Conservation (phyloP, 2,888 invertebrate species). For the Oegoconia quadripuncta region DNA sequence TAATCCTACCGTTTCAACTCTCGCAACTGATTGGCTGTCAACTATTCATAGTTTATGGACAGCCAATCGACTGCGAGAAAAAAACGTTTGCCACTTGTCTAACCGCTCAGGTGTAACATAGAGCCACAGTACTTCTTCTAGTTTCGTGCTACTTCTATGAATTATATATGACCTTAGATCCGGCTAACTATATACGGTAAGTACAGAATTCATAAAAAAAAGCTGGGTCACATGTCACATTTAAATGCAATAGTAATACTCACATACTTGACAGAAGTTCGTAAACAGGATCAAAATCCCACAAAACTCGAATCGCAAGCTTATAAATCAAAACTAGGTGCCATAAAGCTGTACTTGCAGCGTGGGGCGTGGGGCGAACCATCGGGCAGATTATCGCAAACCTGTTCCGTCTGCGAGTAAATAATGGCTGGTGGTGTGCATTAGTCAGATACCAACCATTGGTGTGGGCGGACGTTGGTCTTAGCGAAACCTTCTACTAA, state of each 20-base stretch:
- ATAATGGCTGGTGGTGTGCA: conserved; percentile 60
- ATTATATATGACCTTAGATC: too few species aligned
- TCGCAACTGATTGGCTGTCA: too few species aligned
- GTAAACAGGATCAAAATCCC: conserved; percentile 11
- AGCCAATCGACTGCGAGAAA: too few species aligned
- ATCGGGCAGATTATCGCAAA: conserved; percentile 45
- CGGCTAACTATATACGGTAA: too few species aligned
- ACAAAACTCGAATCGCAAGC: conserved; percentile 18
- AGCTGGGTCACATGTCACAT: neutral
- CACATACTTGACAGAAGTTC: conserved; percentile 1
- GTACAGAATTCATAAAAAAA: neutral
- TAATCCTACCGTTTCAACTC: too few species aligned
- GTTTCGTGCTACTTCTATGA: too few species aligned
- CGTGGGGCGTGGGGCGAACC: conserved; percentile 21
- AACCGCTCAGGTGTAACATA: too few species aligned
- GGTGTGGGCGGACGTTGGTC: conserved; percentile 44
- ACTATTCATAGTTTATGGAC: too few species aligned
- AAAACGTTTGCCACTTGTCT: too few species aligned
- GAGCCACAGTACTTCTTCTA: too few species aligned
- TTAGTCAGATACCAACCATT: conserved; percentile 60
- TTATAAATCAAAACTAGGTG: conserved; percentile 40
- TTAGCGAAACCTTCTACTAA: conserved; percentile 28
- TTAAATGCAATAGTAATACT: neutral
- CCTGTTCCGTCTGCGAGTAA: conserved; percentile 36
- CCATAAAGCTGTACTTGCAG: conserved; percentile 32